Evolutionary conservation across 2,797 vertebrate genomes (phyloP), one percentile per base, ranked within the genome.

Genomic region (Rhinophrynus dorsalis): DNA sequence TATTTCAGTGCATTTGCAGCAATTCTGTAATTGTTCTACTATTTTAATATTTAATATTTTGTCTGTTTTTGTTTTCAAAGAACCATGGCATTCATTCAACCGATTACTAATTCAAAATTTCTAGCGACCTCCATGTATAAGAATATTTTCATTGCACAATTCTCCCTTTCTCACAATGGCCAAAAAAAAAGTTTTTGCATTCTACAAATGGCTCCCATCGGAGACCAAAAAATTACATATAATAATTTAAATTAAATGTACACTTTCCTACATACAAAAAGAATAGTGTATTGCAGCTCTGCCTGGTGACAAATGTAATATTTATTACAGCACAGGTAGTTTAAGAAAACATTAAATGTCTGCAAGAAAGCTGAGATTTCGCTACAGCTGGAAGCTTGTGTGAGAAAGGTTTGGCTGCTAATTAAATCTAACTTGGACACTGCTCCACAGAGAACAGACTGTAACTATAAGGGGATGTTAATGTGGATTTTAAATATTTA

Each of bases 401-500:
- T 78, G 76, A 60, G 18, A 78, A 82, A 80, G 83, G 79, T 82
- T 83, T 75, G 67, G 68, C 82, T 74, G 80, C 85, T 91, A 91
- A 91, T 91, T 91, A 90, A 90, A 90, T 91, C 86, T 87, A 86
- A 83, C 81, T 81, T 74, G 86, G 84, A 86, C 75, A 67, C 75
- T 78, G 84, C 82, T 84, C 88, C 83, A 88, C 79, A 86, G 86
- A 90, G 88, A 81, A 82, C 79, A 80, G 88, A 89, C 88, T 91
- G 88, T 90, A 86, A 82, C 73, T 84, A 75, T 88, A 82, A 85
- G 86, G 85, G 87, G 86, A 87, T 83, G 87, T 85, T 85, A 85
- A 87, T 81, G 87, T 75, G 80, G 86, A 80, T 88, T 87, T 90
- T 86, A 88, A 91, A 88, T 88, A 90, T 92, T 91, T 90, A 89